Base-by-base conservation (phyloP, 1,140 invertebrate species). In the Drosophila auraria region DNA sequence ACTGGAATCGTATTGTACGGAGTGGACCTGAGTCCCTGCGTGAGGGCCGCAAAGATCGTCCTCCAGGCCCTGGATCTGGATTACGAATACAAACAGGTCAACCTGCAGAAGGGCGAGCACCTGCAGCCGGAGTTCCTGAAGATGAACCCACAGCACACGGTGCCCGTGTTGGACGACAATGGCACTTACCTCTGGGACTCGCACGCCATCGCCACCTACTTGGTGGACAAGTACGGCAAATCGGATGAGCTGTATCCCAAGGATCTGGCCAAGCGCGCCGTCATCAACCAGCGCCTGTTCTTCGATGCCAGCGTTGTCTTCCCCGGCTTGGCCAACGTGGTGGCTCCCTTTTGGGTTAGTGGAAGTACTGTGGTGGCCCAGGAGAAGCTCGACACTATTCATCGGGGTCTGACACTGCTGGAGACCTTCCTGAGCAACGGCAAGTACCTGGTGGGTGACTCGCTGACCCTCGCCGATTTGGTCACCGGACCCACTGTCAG, bases 391-490 rank as follows among this genome's bases (percentile, higher is more conserved):
- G 66, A 87, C 11, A 49, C 42, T 14, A 36, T 95, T 0, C 87
- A 93, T 17, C 92, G 92, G 33, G 91, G 93, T 2, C 94, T 94
- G 23, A 80, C 89, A 11, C 61, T 93, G 12, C 78, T 95, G 5
- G 94, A 95, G 66, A 78, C 33, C 5, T 93, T 93, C 64, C 81
- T 95, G 33, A 15, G 84, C 3, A 90, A 72, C 23, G 53, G 33
- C 0, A 77, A 83, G 2, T 95, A 94, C 80, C 77, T 95, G 9
- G 94, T 93, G 9, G 95, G 95, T 0, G 93, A 95, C 9, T 63
- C 93, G 2, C 54, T 96, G 7, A 96, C 95, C 1, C 91, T 96
- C 20, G 96, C 95, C n/a, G 96, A 95, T 78, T 93, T 95, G 9
- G 93, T 93, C 60, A 93, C 94, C 38, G 89, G 93, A 0, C 87